Conservation (phyloP, 1,140 invertebrate species). For the Hermetia illucens region DNA sequence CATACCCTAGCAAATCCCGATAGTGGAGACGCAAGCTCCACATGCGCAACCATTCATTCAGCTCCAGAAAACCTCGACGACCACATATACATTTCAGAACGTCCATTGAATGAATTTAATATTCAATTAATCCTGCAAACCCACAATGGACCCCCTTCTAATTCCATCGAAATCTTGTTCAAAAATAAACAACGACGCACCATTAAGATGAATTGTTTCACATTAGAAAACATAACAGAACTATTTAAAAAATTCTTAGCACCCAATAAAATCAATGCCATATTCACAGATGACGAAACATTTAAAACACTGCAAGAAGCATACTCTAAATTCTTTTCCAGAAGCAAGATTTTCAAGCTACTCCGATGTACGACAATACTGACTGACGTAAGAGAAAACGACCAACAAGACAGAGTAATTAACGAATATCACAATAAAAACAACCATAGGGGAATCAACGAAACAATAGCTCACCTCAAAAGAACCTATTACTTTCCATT, state of each 20-base stretch:
- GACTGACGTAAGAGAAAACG: constrained; percentile 13
- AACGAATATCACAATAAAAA: constrained; percentile 22
- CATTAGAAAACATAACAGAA: constrained; percentile 6
- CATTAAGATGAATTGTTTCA: no score
- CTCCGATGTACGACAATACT: constrained; percentile 12
- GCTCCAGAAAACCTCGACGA: constrained; percentile 4
- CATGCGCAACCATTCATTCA: constrained; percentile 3
- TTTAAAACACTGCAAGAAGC: constrained; percentile 5
- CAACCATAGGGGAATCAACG: constrained; percentile 21
- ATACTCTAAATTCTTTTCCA: constrained; percentile 11
- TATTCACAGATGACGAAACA: constrained; percentile 10
- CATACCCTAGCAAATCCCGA: no score
- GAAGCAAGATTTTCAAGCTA: constrained; percentile 14
- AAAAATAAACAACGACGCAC: constrained; percentile 9
- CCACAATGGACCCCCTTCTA: constrained; percentile 2
- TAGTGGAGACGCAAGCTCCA: neutral
- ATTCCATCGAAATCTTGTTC: constrained; percentile 7
- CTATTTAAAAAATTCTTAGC: constrained; percentile 12
- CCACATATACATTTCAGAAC: constrained; percentile 9
- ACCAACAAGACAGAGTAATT: constrained; percentile 17
- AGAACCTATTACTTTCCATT: constrained; percentile 26
- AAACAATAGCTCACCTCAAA: constrained; percentile 22
- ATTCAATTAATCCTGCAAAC: constrained; percentile 7
- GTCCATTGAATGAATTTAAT: constrained; percentile 11
- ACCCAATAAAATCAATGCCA: constrained; percentile 7